Base-by-base conservation (phyloP, 1,140 invertebrate genomes). In the Sitophilus oryzae region DNA sequence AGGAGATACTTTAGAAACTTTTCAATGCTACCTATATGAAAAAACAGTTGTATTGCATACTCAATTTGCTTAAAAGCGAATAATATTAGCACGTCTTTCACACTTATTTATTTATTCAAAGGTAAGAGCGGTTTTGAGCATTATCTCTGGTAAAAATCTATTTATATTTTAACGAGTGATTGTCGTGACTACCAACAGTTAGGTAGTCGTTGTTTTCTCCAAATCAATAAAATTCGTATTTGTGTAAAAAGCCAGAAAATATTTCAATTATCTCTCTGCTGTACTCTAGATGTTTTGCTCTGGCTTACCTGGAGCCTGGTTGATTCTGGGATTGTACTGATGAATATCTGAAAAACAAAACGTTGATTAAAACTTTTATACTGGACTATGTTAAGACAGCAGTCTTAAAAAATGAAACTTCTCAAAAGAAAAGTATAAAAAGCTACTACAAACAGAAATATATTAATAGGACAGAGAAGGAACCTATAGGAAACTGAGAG, bases 131-230 rank as follows among this genome's bases (percentile, higher is more conserved):
- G 20, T 36, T 51, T 44, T 56, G 23, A 50, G 47, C 23, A 49
- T 47, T 50, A 56, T 56, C 54, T 35, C 30, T 11, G 15, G 35
- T 22, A 54, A 56, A 56, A 56, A 56, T 56, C 54, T 30, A 56
- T 56, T 56, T 56, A 50, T 38, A 51, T 41, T 48, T 56, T 56
- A 56, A 56, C 47, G 54, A 56, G 38, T 18, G 23, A 43, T 56
- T 56, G 54, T 36, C 54, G 54, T 56, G 54, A 19, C 48, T 40
- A 37, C 15, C 9, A 40, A 45, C 46, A 43, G 46, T 56, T 48
- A 49, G 45, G 40, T 34, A 44, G 47, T 56, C 38, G 36, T 52
- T 43, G 40, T 50, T 51, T 48, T 5, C 44, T 34, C 15, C 16
- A 36, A 22, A 46, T 44, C 35, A 50, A 56, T 56, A 44, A 44